Conservation (phyloP, 2,888 invertebrate species). For the Sphaerophoria taeniata region DNA sequence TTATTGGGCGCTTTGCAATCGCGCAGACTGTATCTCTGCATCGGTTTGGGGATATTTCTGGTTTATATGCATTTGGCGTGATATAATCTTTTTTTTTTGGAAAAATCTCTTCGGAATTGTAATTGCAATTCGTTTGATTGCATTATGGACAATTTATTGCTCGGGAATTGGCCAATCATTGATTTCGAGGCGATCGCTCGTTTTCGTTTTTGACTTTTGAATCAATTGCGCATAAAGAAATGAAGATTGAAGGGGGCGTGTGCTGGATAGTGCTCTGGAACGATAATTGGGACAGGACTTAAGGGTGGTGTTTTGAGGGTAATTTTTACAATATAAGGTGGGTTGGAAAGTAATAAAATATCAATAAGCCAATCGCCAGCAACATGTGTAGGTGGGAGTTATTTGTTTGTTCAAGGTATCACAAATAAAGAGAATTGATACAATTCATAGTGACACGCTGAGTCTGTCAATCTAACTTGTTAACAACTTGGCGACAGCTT, state of each 20-base stretch:
- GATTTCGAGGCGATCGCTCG: conserved; percentile 44
- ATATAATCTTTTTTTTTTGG: conserved; percentile 46
- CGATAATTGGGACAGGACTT: conserved; percentile 20
- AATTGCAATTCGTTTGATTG: conserved; percentile 72
- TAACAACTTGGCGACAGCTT: no score
- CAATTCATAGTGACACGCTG: no score
- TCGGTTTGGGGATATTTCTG: conserved; percentile 30
- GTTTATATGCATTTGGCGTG: conserved; percentile 48
- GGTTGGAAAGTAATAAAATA: conserved; percentile 29
- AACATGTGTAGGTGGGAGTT: neutral
- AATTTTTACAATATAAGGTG: neutral
- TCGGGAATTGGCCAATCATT: conserved; percentile 69
- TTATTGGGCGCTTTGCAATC: conserved; percentile 40
- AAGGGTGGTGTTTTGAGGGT: conserved; percentile 19
- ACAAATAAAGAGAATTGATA: neutral
- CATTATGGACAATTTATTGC: conserved; percentile 69
- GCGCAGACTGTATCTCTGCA: conserved; percentile 39
- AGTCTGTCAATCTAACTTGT: no score
- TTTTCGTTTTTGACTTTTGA: conserved; percentile 8
- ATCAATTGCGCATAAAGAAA: conserved; percentile 10
- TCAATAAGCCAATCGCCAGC: neutral
- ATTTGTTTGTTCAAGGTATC: neutral
- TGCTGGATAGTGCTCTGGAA: conserved; percentile 9
- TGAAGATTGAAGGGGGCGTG: conserved; percentile 18
- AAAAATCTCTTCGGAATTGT: conserved; percentile 61